Conservation (phyloP, 2,888 invertebrate species). For the Helleia helle region DNA sequence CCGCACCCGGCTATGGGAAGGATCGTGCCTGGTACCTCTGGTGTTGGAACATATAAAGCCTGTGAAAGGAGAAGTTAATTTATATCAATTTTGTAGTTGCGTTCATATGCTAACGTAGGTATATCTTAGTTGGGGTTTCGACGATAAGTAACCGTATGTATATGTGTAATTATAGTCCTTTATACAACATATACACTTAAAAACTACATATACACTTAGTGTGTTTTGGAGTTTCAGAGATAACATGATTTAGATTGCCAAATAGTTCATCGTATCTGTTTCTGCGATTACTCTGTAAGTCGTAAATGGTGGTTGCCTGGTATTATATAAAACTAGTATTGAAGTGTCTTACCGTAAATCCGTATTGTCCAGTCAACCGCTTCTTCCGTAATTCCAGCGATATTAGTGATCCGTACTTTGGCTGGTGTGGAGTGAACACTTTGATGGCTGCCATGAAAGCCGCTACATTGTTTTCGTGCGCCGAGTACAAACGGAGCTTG, state of each 20-base stretch:
- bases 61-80: constrained; percentile 28
- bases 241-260: no score
- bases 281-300: no score
- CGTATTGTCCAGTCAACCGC: constrained; percentile 36
- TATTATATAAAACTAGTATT: no score
- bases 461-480: constrained; percentile 78
- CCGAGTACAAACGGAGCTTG: constrained; percentile 69
- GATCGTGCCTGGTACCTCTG: constrained; percentile 41
- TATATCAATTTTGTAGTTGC: not conserved
- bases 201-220: no score
- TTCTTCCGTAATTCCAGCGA: constrained; percentile 66
- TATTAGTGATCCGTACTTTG: constrained; percentile 71
- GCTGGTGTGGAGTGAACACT: constrained; percentile 72
- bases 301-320: no score
- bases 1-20: constrained; percentile 63
- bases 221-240: no score
- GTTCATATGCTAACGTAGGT: not conserved
- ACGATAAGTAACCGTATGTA: no score
- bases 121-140: no score
- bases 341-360: constrained; percentile 59
- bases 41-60: constrained; percentile 60
- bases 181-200: no score
- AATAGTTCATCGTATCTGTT: no score
- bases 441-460: constrained; percentile 70
- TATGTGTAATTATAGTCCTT: no score